A percentile compares a stretch with the other conserved stretches of the same genome.
phyloP scores from a whole-genome alignment of 37 sponge, comb jelly and placozoan genomes.

The Aplysina aerophoba region DNA sequence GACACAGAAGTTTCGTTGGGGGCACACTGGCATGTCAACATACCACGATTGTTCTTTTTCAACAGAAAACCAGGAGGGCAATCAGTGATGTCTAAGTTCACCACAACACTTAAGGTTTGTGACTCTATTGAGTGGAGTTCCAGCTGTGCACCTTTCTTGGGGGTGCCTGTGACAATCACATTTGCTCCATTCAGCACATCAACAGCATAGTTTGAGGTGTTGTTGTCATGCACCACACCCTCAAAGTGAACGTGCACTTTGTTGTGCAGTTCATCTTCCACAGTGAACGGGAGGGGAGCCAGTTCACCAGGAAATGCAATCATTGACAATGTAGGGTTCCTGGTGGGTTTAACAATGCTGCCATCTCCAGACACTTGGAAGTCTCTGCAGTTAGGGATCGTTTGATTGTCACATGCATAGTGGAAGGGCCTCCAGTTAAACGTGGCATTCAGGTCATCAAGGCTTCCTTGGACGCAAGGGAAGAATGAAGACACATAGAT shows the following conservation, averaged over 20 bases:
- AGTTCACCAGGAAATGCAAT: slow-evolving; percentile 47
- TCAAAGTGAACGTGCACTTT: background rate
- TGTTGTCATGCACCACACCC: background rate
- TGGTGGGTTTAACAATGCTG: background rate
- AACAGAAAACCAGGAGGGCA: slow-evolving; percentile 20
- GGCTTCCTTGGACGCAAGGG: slow-evolving; percentile 33
- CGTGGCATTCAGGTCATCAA: background rate
- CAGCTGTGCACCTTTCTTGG: background rate
- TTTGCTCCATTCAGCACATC: background rate
- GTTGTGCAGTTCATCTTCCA: slow-evolving; percentile 40
- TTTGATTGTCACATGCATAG: background rate
- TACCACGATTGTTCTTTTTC: too few relatives aligned
- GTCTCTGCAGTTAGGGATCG: background rate
- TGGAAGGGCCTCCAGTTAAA: slow-evolving; percentile 39
- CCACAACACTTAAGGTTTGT: background rate
- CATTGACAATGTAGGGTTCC: background rate
- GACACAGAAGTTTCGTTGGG: too few relatives aligned
- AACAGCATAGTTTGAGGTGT: background rate
- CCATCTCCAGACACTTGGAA: slow-evolving; percentile 22
- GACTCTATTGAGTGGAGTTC: background rate
- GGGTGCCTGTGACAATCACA: background rate
- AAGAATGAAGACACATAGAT: slow-evolving; percentile 62
- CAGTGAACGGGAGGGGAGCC: slow-evolving; percentile 8
- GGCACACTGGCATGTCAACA: too few relatives aligned
- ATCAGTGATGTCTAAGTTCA: background rate